These are phyloP conservation scores for Syngnathus acus DNA, from an alignment of 2,797 vertebrate species.

Conservation along the genomic window DNA sequence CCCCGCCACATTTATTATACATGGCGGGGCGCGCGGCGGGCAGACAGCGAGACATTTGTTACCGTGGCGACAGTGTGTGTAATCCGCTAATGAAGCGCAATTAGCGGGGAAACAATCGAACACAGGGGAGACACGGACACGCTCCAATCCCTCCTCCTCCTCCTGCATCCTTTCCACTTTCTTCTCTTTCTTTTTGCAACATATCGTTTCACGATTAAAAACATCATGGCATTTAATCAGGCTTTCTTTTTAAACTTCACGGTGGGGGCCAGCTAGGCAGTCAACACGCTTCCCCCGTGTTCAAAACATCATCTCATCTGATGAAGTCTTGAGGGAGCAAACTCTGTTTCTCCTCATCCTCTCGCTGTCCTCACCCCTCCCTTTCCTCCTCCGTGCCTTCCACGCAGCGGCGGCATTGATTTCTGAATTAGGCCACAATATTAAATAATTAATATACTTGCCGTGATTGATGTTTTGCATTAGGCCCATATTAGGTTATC, in stretches of 20 bases:
- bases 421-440: conserved; percentile 99
- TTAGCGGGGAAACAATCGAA: conserved; percentile 69
- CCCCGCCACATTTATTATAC: conserved; percentile 71
- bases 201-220: conserved; percentile 33
- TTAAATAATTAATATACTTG: conserved; percentile 99
- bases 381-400: conserved; percentile 35
- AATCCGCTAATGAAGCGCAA: conserved; percentile 71
- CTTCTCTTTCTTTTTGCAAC: conserved; percentile 1
- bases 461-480: conserved; percentile 99
- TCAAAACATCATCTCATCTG: conserved; percentile 64
- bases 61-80: conserved; percentile 68
- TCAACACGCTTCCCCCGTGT: conserved; percentile 52
- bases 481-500: conserved; percentile 99
- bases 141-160: conserved; percentile 12
- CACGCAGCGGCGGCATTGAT: conserved; percentile 77
- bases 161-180: conserved; percentile 22
- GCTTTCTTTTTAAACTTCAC: conserved; percentile 47
- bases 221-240: conserved; percentile 45
- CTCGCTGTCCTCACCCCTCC: conserved; percentile 41
- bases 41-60: conserved; percentile 65
- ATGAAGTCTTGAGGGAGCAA: conserved; percentile 55
- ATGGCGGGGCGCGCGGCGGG: conserved; percentile 55
- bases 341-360: conserved; percentile 50
- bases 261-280: conserved; percentile 3
- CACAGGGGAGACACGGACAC: conserved; percentile 45